Base-by-base conservation (phyloP, 2,113 vertebrate species). In the Brachionichthys hirsutus region DNA sequence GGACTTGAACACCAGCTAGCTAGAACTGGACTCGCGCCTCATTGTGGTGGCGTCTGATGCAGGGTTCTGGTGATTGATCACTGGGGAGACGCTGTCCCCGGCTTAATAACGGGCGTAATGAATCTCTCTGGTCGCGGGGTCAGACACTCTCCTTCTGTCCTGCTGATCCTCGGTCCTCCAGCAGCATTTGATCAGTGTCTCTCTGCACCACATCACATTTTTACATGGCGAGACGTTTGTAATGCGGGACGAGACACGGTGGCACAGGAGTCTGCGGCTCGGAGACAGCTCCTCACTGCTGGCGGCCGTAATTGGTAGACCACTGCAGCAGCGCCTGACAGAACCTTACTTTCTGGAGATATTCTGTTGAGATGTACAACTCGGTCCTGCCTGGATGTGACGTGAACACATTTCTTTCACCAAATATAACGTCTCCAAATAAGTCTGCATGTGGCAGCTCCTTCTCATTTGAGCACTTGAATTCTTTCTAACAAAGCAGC, bases 241-340 rank as follows among this genome's bases (percentile, higher is more conserved):
- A 78, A 78, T 62, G 59, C 67, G 13, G 77, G 60, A 67, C 69
- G 75, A 83, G 60, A 78, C 68, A 77, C 17, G 66, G 73, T 45
- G 58, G 69, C 81, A 59, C 14, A 60, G 59, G 42, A 64, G 65
- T 68, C 55, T 63, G 62, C 2, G 11, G 61, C 75, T 61, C 69
- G 3, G n/a, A 77, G 87, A 85, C 83, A 87, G 85, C 81, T 73
- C 64, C 77, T 76, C 59, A 10, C 70, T 58, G 53, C 81, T 73
- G 80, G 22, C 49, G 41, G 70, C 80, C 73, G 71, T 88, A 88
- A 88, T 88, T 88, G 87, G 85, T 83, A 40, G 78, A 80, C 70
- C 68, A 45, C 49, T 62, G 61, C 73, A 51, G 73, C 71, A 62
- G 15, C 54, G 0, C 45, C 42, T 85, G 87, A 87, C 87, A 88